Evolutionary conservation across 2,888 invertebrate genomes (phyloP), one percentile per base, ranked within the genome.

Genomic region (Dicycla oo): DNA sequence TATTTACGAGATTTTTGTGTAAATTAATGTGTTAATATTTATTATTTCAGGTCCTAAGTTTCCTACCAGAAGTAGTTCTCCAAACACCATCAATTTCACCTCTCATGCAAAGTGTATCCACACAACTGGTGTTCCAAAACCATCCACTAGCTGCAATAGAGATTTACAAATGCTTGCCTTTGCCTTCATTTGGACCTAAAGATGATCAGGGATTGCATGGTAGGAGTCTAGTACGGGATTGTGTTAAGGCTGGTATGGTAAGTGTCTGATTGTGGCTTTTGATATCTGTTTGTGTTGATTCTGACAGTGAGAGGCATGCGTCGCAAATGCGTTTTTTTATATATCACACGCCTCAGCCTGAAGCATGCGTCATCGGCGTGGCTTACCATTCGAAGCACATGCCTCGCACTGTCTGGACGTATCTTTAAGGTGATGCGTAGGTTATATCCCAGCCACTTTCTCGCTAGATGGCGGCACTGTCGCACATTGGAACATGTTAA

Each of bases 161-260:
- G 56, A 94, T 97, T 26, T 95, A 95, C 89, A 93, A 96, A 84
- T 92, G 93, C 81, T 87, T 95, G n/a, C 94, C 95, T 0, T 69
- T 95, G 30, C 95, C 95, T 18, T 92, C 94, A 0, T 95, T 95
- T 83, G 95, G 94, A 13, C 95, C 95, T 1, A 95, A 92, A 77
- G 96, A 97, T 84, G 96, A 96, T 64, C 91, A 92, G 56, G 97
- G 96, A 4, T 91, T 96, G 61, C 97, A 96, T 83, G 97, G 96
- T 0, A 89, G 95, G 15, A 95, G 96, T 71, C 89, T 97, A 40
- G 92, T 97, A 4, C 93, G 96, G 58, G 97, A 97, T 86, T 96
- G 97, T 88, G 95, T 97, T 18, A 96, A 96, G 64, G 95, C 96
- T 63, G 91, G 95, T 18, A 89, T 93, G 86, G 96, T 96, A 90